Base-by-base conservation (phyloP, 2,888 invertebrate species). In the Lasioglossum figueresi region DNA sequence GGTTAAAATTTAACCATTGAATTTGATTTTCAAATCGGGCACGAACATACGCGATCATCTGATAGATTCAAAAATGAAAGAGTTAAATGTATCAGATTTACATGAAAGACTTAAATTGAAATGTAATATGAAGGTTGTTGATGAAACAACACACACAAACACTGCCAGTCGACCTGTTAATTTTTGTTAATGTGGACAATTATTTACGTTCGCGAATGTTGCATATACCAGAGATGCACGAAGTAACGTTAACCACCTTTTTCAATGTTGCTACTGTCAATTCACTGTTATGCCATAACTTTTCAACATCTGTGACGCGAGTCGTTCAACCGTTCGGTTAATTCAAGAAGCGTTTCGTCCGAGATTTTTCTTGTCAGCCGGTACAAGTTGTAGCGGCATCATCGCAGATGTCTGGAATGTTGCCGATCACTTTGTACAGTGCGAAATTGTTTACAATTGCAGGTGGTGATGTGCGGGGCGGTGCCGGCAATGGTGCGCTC, bases 381-480 rank as follows among this genome's bases (percentile, higher is more conserved):
- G n/a, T n/a, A 70, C 70, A 40, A 40, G 70, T 40, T n/a, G 37
- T n/a, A 23, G 37, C 37, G 12, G 12, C 37, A 23, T 68, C 37
- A 1, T 68, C 37, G 23, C 37, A 6, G 23, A 40, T 70, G 40
- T 70, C 70, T 14, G 37, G 12, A 14, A 40, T 6, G 40, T 48
- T n/a, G 8, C 23, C 16, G 56, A 68, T 27, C 68, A 31, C 66
- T 82, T 84, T 27, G 31, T 45, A 37, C 66, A 72, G 34, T 68
- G 12, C n/a, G 43, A 72, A 66, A 74, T 40, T 59, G 73, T 80
- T 88, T 89, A 63, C 80, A 74, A 85, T 93, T 93, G 48, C 95
- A 97, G 97, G 96, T 97, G 96, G 96, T 97, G 96, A 96, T 96
- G 96, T 96, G 97, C 96, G 97, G 96, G 96, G 97, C 96, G 96